Evolutionary conservation across 2,888 invertebrate species (phyloP).

Genomic region (Drosophila longiperda): DNA sequence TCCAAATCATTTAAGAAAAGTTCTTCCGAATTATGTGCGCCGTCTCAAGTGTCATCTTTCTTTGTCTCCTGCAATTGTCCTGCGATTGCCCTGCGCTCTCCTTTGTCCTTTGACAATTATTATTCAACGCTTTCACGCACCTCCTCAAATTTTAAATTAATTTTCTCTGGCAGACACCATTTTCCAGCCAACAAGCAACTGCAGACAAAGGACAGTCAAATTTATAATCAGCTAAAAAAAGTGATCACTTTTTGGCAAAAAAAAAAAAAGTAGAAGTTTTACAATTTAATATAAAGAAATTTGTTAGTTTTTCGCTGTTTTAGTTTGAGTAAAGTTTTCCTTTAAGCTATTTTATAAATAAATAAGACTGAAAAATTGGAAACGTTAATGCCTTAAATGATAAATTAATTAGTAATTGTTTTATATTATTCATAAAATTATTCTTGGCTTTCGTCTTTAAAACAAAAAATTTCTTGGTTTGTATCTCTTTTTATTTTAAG

Average conservation of each 20-base stretch:
- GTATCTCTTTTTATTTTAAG: not conserved
- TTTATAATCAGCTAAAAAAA: constrained; percentile 4
- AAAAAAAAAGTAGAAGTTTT: accelerated
- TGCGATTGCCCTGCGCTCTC: constrained; percentile 24
- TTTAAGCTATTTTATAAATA: not conserved
- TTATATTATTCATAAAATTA: not conserved
- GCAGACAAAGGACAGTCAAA: constrained; percentile 30
- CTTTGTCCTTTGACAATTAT: constrained; percentile 67
- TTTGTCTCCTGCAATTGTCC: constrained; percentile 56
- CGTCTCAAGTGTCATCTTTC: constrained; percentile 77
- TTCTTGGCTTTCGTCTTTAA: not conserved
- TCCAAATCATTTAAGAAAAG: constrained; percentile 71
- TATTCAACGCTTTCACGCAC: constrained; percentile 45
- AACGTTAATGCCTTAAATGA: not conserved
- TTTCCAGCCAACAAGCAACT: constrained; percentile 40
- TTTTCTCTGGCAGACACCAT: constrained; percentile 59
- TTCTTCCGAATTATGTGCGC: constrained; percentile 57
- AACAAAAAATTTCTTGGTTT: not conserved
- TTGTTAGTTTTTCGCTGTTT: not conserved
- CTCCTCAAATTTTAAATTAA: constrained; percentile 70
- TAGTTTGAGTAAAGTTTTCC: not conserved
- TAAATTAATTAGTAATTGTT: not conserved
- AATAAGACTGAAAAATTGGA: not conserved
- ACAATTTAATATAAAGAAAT: not conserved
- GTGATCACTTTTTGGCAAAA: constrained; percentile 4